phyloP scores from a whole-genome alignment of 2,113 vertebrate genomes.

The Hydrolagus affinis region DNA sequence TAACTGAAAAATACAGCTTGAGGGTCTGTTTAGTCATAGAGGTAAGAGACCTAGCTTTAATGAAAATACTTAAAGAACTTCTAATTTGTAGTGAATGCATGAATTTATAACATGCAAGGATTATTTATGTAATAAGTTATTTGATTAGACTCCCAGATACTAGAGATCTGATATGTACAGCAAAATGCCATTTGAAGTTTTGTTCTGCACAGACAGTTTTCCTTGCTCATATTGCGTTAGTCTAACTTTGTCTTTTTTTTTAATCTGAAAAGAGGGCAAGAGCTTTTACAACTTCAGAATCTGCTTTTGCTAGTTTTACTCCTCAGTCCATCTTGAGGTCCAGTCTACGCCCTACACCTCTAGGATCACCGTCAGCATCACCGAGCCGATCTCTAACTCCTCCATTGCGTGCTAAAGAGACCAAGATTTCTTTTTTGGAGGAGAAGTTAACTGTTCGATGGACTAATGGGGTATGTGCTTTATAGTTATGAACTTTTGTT shows the following conservation, averaged over 20 bases:
- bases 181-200: too few relatives aligned
- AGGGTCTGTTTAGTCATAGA: too few relatives aligned
- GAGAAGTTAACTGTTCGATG: constrained; percentile 50
- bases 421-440: constrained; percentile 76
- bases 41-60: too few relatives aligned
- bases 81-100: too few relatives aligned
- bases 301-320: constrained; percentile 72
- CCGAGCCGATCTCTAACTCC: constrained; percentile 76
- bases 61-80: too few relatives aligned
- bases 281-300: constrained; percentile 61
- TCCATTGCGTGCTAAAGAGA: constrained; percentile 70
- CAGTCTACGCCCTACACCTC: constrained; percentile 73
- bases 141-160: too few relatives aligned
- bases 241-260: constrained; percentile 31
- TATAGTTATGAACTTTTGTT: background rate
- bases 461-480: constrained; percentile 63
- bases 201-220: too few relatives aligned
- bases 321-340: constrained; percentile 85
- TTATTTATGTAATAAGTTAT: too few relatives aligned
- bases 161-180: too few relatives aligned
- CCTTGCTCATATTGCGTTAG: too few relatives aligned
- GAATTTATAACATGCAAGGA: too few relatives aligned
- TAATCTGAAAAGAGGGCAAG: constrained; percentile 74
- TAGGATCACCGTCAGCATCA: constrained; percentile 76
- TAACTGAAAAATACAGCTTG: background rate